Evolutionary conservation across 2,113 vertebrate species (phyloP).

Genomic region (Amazona vittata): DNA sequence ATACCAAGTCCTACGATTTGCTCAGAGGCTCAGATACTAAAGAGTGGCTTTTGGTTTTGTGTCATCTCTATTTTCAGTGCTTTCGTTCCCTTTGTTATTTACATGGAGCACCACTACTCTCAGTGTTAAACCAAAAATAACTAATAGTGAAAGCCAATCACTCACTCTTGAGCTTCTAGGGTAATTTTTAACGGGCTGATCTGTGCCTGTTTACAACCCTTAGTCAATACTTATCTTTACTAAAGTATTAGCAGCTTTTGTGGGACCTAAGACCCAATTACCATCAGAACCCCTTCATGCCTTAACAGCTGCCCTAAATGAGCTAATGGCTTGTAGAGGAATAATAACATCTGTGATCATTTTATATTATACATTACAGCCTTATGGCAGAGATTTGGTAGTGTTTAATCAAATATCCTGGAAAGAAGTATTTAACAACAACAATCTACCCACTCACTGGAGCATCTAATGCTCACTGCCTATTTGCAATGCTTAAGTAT

Average conservation of each 20-base stretch:
- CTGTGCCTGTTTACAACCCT: background rate
- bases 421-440: slow-evolving; percentile 39
- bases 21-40: background rate
- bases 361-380: background rate
- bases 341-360: slow-evolving; percentile 8
- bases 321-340: slow-evolving; percentile 59
- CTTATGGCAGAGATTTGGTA: slow-evolving; percentile 47
- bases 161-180: background rate
- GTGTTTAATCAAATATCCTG: slow-evolving; percentile 1
- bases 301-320: slow-evolving; percentile 32
- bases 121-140: background rate
- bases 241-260: slow-evolving; percentile 51
- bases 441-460: slow-evolving; percentile 7
- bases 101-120: background rate
- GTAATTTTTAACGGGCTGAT: background rate
- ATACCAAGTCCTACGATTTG: background rate
- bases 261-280: slow-evolving; percentile 16
- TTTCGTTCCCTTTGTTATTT: background rate
- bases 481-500: slow-evolving; percentile 31
- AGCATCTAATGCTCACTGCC: slow-evolving; percentile 37
- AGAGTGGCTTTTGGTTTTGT: background rate
- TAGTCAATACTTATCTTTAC: background rate
- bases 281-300: slow-evolving; percentile 8
- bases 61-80: background rate
- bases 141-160: background rate